Evolutionary conservation across 2,888 invertebrate species (phyloP), one percentile per base, ranked within the genome.

Genomic region (Suillia variegata): DNA sequence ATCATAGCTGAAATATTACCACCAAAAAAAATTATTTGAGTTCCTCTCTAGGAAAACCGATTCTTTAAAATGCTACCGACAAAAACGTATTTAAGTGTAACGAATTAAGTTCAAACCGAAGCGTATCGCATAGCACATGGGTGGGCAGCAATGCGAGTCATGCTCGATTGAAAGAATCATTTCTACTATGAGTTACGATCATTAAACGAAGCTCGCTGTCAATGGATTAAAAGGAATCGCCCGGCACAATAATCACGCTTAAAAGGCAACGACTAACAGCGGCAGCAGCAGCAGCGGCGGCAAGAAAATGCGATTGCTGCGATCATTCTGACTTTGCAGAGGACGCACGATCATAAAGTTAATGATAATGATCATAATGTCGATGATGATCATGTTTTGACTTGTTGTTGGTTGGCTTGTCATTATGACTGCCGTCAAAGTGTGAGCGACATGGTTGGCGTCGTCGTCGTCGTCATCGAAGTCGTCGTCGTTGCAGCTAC

Each of bases 81-180:
- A n/a, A n/a, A n/a, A n/a, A n/a, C n/a, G n/a, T n/a, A n/a, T n/a
- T n/a, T n/a, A n/a, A n/a, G n/a, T n/a, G n/a, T n/a, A 38, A 38
- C 38, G 38, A 10, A 38, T 38, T 38, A 38, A n/a, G 6, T 26
- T 26, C 10, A 38, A 38, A 13, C 38, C n/a, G 38, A 38, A 38
- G 38, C 38, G 38, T 38, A 31, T 31, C 31, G 31, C 6, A 31
- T 8, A 31, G 38, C 38, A n/a, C n/a, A 38, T 45, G 45, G 45
- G 45, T 45, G 45, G 45, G 45, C 45, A 45, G 45, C 45, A 45
- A 45, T 45, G 45, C 45, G 45, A 38, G 38, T 38, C 38, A 38
- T 45, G 45, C 20, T 5, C 45, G 20, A 45, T 45, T 45, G 45
- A 17, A 17, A 38, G 6, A 38, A 38, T 38, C 38, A n/a, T 38